These are phyloP conservation scores for Pangasius krempfi DNA, from an alignment of 2,797 vertebrate species.

Conservation along the genomic window DNA sequence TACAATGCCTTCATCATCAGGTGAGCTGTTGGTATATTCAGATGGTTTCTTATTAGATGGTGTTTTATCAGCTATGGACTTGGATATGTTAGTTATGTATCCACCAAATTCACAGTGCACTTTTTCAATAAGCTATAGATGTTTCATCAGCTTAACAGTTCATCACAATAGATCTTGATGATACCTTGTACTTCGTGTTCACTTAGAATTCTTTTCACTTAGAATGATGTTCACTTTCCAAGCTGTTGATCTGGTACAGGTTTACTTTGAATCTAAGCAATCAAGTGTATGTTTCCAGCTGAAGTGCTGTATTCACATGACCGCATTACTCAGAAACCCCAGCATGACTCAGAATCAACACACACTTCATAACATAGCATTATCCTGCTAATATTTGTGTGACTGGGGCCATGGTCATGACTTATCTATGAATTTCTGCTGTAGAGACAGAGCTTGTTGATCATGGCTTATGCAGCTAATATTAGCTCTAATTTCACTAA, in stretches of 20 bases:
- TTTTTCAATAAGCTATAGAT: background rate
- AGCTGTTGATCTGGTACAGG: background rate
- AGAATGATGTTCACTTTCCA: too few relatives aligned
- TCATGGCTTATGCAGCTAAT: background rate
- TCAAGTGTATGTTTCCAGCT: too few relatives aligned
- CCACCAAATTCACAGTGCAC: background rate
- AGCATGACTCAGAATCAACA: background rate
- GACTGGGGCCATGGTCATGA: background rate
- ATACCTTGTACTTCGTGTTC: background rate
- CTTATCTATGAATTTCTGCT: background rate
- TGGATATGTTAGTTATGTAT: background rate
- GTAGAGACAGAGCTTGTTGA: background rate
- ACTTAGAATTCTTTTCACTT: background rate
- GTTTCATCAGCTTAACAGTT: background rate
- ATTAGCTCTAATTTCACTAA: background rate
- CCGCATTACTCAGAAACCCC: background rate
- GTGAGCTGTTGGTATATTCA: background rate
- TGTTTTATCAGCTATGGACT: background rate
- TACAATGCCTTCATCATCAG: background rate
- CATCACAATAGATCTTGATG: background rate
- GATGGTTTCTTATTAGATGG: background rate
- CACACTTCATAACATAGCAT: background rate
- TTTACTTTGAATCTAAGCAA: background rate
- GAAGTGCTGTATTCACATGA: background rate
- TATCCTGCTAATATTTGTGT: background rate